phyloP scores from a whole-genome alignment of 2,113 vertebrate species.

The Lepus americanus region DNA sequence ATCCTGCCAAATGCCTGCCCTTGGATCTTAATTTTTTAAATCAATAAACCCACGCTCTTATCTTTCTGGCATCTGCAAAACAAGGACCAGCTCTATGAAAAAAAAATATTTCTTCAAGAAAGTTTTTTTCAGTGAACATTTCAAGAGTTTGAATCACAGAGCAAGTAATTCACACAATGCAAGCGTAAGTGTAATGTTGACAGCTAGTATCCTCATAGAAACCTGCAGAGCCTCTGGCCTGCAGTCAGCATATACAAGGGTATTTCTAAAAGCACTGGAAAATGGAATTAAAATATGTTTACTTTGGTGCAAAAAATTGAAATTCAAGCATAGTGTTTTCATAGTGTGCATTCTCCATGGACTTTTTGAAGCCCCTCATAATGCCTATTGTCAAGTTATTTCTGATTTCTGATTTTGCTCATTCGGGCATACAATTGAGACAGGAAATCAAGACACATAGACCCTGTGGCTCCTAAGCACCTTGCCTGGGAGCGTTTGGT shows the following conservation, averaged over 20 bases:
- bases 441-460: neutral
- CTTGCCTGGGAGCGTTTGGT: neutral
- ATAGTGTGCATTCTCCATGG: too few relatives aligned
- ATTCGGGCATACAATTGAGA: neutral
- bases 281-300: too few relatives aligned
- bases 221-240: too few relatives aligned
- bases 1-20: too few relatives aligned
- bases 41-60: neutral
- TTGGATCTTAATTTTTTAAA: too few relatives aligned
- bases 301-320: too few relatives aligned
- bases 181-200: neutral
- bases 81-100: neutral
- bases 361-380: too few relatives aligned
- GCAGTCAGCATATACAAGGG: neutral
- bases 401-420: too few relatives aligned
- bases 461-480: neutral
- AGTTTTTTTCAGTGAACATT: neutral
- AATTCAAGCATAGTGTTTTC: too few relatives aligned
- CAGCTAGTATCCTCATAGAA: neutral
- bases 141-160: neutral
- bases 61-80: neutral
- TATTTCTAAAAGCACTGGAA: too few relatives aligned
- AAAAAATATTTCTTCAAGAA: too few relatives aligned
- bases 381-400: neutral
- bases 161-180: neutral